phyloP scores from a whole-genome alignment of 1,140 invertebrate genomes.

The Leucophenga varia region DNA sequence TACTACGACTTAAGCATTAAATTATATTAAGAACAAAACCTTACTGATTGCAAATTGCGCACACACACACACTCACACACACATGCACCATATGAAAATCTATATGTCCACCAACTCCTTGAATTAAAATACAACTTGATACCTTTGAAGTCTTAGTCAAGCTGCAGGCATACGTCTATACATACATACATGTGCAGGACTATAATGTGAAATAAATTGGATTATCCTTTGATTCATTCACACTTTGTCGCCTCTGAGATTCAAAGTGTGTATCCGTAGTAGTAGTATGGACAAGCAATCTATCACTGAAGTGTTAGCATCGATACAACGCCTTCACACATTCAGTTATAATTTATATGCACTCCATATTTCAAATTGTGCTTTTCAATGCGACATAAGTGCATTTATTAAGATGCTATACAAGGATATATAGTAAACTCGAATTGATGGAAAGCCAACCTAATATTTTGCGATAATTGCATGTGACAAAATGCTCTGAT shows the following conservation, averaged over 20 bases:
- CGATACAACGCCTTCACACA: too few relatives aligned
- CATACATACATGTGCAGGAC: conserved; percentile 8
- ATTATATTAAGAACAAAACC: conserved; percentile 51
- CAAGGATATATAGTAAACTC: too few relatives aligned
- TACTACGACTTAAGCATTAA: conserved; percentile 43
- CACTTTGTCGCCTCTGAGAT: conserved; percentile 53
- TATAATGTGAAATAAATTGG: conserved; percentile 52
- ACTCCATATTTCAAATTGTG: conserved; percentile 25
- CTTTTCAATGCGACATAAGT: too few relatives aligned
- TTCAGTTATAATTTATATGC: conserved; percentile 46
- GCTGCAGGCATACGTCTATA: conserved; percentile 6
- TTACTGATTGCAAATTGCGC: conserved; percentile 50
- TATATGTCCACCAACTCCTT: background rate
- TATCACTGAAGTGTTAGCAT: too few relatives aligned
- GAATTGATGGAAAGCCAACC: too few relatives aligned
- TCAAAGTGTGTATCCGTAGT: too few relatives aligned
- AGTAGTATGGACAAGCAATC: too few relatives aligned
- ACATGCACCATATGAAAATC: conserved; percentile 14
- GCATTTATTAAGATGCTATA: too few relatives aligned
- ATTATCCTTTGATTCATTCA: conserved; percentile 55
- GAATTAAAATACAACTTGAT: conserved; percentile 28
- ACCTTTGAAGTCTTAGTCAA: conserved; percentile 22
- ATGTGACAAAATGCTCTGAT: conserved; percentile 3
- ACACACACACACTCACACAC: too few relatives aligned
- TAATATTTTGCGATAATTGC: conserved; percentile 8